Conservation (phyloP, 1,140 invertebrate species). For the Pissodes strobi region DNA sequence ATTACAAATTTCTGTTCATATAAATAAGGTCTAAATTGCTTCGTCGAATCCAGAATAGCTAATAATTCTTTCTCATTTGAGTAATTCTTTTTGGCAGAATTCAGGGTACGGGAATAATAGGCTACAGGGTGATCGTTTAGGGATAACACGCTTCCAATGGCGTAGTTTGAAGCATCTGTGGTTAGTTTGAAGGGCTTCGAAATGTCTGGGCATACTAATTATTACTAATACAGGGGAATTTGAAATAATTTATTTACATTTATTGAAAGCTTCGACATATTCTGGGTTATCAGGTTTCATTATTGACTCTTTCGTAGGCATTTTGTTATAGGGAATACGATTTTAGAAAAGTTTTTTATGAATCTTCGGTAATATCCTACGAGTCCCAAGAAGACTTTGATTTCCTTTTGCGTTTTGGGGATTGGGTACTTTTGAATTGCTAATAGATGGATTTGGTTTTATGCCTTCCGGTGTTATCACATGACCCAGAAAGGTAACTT, state of each 20-base stretch:
- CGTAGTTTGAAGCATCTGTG: constrained; percentile 14
- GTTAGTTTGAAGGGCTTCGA: not conserved
- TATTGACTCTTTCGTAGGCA: not conserved
- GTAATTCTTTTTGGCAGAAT: constrained; percentile 39
- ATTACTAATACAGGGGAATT: constrained; percentile 20
- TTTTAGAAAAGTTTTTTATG: constrained; percentile 12
- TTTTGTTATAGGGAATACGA: constrained; percentile 1
- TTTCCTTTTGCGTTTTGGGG: constrained; percentile 6
- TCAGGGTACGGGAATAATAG: constrained; percentile 43
- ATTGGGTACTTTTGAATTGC: constrained; percentile 17
- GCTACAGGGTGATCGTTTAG: constrained; percentile 32
- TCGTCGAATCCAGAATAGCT: constrained; percentile 28
- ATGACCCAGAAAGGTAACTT: not conserved
- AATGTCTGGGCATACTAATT: constrained; percentile 24
- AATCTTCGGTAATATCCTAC: constrained; percentile 22
- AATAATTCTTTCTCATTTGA: constrained; percentile 45
- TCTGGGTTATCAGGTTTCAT: not conserved
- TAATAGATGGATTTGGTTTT: not conserved
- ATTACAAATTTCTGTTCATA: no score
- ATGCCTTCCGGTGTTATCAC: not conserved
- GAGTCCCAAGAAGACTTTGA: constrained; percentile 33
- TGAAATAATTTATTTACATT: constrained; percentile 16
- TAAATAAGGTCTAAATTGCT: constrained; percentile 22
- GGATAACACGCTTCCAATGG: constrained; percentile 13
- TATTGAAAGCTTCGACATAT: not conserved